Conservation (phyloP, 2,888 invertebrate genomes). For the Cephus sareptanus region DNA sequence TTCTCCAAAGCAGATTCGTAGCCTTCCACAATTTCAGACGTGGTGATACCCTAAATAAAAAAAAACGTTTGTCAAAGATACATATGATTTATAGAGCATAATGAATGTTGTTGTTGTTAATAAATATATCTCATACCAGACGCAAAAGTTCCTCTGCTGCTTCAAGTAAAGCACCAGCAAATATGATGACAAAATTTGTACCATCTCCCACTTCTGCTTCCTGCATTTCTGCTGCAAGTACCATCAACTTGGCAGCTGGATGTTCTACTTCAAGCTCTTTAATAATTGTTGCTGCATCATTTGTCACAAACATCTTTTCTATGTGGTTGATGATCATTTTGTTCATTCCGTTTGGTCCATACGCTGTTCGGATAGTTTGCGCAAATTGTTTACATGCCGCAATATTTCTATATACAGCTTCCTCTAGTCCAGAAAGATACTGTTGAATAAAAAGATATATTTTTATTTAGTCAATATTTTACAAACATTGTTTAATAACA, state of each 20-base stretch:
- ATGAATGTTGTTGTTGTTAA: not conserved
- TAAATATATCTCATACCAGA: constrained; percentile 68
- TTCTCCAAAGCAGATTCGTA: constrained; percentile 92
- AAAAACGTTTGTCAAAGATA: not conserved
- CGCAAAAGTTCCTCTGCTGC: constrained; percentile 91
- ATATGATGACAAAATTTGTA: constrained; percentile 96
- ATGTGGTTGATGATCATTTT: constrained; percentile 99
- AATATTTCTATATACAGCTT: constrained; percentile 96
- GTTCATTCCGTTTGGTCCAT: constrained; percentile 99
- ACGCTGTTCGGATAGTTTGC: constrained; percentile 92
- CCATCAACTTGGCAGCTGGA: constrained; percentile 97
- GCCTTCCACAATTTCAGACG: constrained; percentile 95
- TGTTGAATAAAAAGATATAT: constrained; percentile 52
- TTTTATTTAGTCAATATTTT: not conserved
- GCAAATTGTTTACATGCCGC: constrained; percentile 96
- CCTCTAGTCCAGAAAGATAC: constrained; percentile 92
- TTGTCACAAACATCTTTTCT: constrained; percentile 98
- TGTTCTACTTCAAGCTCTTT: constrained; percentile 96
- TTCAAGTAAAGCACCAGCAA: constrained; percentile 93
- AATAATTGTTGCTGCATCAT: constrained; percentile 98
- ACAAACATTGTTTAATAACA: not conserved
- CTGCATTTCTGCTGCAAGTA: constrained; percentile 97
- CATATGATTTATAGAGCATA: not conserved
- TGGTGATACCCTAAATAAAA: constrained; percentile 83
- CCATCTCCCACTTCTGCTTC: constrained; percentile 99